Conservation (phyloP, 2,888 invertebrate genomes). For the Chesias legatella region DNA sequence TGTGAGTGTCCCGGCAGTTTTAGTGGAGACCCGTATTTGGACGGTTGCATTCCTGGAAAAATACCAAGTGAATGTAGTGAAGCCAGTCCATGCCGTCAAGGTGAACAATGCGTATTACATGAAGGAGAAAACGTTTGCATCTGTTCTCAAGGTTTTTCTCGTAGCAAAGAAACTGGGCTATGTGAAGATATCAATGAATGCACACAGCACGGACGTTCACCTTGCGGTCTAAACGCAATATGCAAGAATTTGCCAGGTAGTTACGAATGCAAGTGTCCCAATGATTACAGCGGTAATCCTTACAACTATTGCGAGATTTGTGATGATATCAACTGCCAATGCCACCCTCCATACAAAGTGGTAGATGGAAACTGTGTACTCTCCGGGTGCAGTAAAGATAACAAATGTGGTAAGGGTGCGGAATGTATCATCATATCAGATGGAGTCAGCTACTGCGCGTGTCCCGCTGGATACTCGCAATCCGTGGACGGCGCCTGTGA, state of each 20-base stretch:
- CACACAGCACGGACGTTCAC: conserved; percentile 86
- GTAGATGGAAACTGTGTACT: conserved; percentile 91
- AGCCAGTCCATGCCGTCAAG: conserved; percentile 88
- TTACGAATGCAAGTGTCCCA: conserved; percentile 94
- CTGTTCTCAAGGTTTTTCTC: conserved; percentile 92
- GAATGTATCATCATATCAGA: conserved; percentile 95
- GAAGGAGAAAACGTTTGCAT: conserved; percentile 92
- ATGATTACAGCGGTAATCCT: conserved; percentile 94
- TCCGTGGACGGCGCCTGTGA: conserved; percentile 89
- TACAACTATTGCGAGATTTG: conserved; percentile 93
- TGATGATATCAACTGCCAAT: conserved; percentile 90
- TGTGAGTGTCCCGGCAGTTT: conserved; percentile 94
- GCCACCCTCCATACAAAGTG: conserved; percentile 92
- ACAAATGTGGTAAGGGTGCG: conserved; percentile 91
- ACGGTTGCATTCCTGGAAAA: conserved; percentile 85
- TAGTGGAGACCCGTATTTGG: conserved; percentile 88
- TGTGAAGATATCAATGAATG: conserved; percentile 95
- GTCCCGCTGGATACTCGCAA: conserved; percentile 91
- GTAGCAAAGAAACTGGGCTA: conserved; percentile 85
- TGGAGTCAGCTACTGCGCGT: conserved; percentile 95
- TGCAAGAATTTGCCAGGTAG: conserved; percentile 96
- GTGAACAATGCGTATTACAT: conserved; percentile 92
- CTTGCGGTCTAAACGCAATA: conserved; percentile 93
- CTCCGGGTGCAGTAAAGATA: conserved; percentile 89
- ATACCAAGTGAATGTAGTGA: conserved; percentile 86